phyloP scores from a whole-genome alignment of 1,140 invertebrate genomes.

The Doryteuthis pealeii region DNA sequence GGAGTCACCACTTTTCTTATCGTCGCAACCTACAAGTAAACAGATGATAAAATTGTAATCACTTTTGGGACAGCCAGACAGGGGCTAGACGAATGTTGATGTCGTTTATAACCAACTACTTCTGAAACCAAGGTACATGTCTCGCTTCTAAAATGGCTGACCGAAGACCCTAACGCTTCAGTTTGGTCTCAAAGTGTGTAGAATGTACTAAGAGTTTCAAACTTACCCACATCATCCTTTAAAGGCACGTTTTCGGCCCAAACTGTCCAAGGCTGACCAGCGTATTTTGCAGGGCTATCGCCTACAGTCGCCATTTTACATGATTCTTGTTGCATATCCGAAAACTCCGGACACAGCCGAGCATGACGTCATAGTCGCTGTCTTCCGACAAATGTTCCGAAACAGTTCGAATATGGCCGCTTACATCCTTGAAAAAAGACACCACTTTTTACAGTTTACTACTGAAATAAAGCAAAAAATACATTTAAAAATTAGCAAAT shows the following conservation, averaged over 20 bases:
- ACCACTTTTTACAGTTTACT: too few species aligned
- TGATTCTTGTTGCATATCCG: constrained; percentile 59
- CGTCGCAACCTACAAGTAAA: constrained; percentile 32
- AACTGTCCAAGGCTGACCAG: constrained; percentile 58
- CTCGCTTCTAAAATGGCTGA: constrained; percentile 2
- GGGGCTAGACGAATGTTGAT: neutral
- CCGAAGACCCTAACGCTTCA: neutral
- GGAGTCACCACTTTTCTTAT: constrained; percentile 28
- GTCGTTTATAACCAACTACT: neutral
- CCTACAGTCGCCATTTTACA: constrained; percentile 61
- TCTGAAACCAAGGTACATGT: constrained; percentile 9
- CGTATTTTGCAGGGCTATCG: constrained; percentile 59
- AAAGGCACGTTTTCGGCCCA: constrained; percentile 49
- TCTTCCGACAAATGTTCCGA: constrained; percentile 26
- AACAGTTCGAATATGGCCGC: neutral
- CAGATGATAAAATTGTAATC: neutral
- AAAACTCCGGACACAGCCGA: constrained; percentile 50
- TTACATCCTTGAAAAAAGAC: neutral
- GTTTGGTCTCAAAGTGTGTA: neutral
- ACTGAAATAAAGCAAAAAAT: too few species aligned
- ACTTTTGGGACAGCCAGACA: neutral
- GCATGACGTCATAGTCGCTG: constrained; percentile 55
- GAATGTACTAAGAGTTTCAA: neutral
- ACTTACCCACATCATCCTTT: constrained; percentile 38
- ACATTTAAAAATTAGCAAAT: too few species aligned